Evolutionary conservation across 2,888 invertebrate genomes (phyloP).

Genomic region (Galerucella nymphaeae): DNA sequence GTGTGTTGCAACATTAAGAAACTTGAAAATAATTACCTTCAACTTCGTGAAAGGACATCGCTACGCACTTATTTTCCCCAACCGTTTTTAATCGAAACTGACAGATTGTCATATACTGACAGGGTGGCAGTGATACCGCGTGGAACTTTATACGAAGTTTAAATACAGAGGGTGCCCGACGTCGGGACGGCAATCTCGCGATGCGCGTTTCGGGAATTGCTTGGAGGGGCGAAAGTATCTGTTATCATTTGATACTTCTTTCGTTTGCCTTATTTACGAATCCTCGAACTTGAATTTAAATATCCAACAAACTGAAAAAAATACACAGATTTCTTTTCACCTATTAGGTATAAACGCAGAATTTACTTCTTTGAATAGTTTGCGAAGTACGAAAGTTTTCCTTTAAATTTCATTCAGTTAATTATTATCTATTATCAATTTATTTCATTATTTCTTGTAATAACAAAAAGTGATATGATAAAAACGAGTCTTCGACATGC

Average conservation of each 20-base stretch:
- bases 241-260: conserved; percentile 59
- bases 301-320: conserved; percentile 11
- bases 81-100: conserved; percentile 31
- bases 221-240: conserved; percentile 61
- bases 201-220: conserved; percentile 57
- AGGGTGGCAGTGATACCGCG: conserved; percentile 59
- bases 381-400: neutral
- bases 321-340: neutral
- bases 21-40: neutral
- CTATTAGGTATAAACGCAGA: neutral
- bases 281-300: conserved; percentile 27
- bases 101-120: conserved; percentile 50
- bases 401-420: too few species aligned
- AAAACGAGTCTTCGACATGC: too few species aligned
- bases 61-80: neutral
- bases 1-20: neutral
- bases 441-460: too few species aligned
- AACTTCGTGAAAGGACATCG: neutral
- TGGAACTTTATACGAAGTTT: conserved; percentile 58
- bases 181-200: conserved; percentile 57
- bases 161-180: conserved; percentile 60
- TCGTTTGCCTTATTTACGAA: conserved; percentile 50
- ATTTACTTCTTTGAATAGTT: neutral
- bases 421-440: too few species aligned
- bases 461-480: too few species aligned